phyloP scores from a whole-genome alignment of 92 coral and sea anemone genomes.

The Plumapathes pennacea region DNA sequence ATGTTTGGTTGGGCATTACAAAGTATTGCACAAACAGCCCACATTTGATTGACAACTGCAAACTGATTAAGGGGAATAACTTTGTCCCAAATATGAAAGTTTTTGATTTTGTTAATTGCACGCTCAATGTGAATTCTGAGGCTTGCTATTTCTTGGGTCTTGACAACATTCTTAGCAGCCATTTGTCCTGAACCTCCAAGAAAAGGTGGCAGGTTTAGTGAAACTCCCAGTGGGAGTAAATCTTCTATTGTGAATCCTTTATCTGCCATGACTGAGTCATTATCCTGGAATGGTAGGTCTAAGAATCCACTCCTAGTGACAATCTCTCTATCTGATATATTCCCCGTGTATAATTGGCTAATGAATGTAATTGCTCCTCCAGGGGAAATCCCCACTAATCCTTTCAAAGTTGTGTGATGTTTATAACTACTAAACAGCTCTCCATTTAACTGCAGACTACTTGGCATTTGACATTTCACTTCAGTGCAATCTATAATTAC shows the following conservation, averaged over 20 bases:
- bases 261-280: conserved; percentile 52
- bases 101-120: conserved; percentile 36
- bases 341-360: conserved; percentile 41
- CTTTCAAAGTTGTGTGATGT: conserved; percentile 4
- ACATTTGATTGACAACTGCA: conserved; percentile 31
- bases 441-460: conserved; percentile 9
- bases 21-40: conserved; percentile 38
- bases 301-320: conserved; percentile 26
- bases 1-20: conserved; percentile 30
- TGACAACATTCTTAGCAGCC: conserved; percentile 2
- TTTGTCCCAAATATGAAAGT: conserved; percentile 34
- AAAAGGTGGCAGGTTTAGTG: conserved; percentile 31
- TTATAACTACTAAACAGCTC: conserved; percentile 4
- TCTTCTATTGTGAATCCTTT: conserved; percentile 39
- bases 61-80: conserved; percentile 25
- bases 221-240: conserved; percentile 38
- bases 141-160: conserved; percentile 18
- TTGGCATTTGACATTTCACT: conserved; percentile 18
- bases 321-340: conserved; percentile 48
- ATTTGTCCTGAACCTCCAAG: not conserved
- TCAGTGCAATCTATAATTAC: conserved; percentile 17
- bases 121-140: conserved; percentile 36
- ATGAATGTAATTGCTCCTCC: conserved; percentile 10
- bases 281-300: conserved; percentile 25
- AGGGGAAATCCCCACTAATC: conserved; percentile 11